phyloP scores from a whole-genome alignment of 1,140 invertebrate species.

The Drusus annulatus region DNA sequence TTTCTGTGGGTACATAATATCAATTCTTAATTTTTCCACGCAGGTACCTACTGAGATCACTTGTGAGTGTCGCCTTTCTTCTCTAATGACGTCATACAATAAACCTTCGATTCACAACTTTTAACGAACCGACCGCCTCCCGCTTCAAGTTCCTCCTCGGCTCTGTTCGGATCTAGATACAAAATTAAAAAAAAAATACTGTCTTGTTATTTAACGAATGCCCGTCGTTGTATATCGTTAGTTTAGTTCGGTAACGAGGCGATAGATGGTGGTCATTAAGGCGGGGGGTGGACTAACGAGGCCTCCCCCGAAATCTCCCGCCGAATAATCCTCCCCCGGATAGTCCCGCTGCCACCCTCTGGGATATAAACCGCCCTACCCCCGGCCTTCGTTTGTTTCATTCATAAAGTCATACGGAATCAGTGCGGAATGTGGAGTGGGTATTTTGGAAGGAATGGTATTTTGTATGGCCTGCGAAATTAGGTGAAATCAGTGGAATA shows the following conservation, averaged over 20 bases:
- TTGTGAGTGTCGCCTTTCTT: too few relatives aligned
- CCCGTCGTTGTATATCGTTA: constrained; percentile 45
- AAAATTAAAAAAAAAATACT: constrained; percentile 28
- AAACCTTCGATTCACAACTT: constrained; percentile 2
- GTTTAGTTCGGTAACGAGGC: constrained; percentile 57
- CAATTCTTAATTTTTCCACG: too few relatives aligned
- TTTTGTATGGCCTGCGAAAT: too few relatives aligned
- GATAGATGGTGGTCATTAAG: constrained; percentile 58
- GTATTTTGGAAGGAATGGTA: too few relatives aligned
- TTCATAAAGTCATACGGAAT: constrained; percentile 42
- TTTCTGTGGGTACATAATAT: too few relatives aligned
- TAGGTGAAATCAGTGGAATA: too few relatives aligned
- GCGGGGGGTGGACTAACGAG: constrained; percentile 38
- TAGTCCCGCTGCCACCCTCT: background rate
- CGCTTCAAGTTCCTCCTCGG: background rate
- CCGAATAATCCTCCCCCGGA: background rate
- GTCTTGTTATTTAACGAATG: constrained; percentile 37
- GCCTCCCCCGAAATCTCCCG: background rate
- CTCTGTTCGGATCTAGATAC: background rate
- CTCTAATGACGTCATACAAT: constrained; percentile 7
- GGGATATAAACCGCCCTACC: background rate
- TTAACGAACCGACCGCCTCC: background rate
- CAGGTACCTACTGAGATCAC: too few relatives aligned
- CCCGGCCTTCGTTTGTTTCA: constrained; percentile 39
- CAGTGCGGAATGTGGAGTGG: background rate